phyloP scores from a whole-genome alignment of 2,113 vertebrate species.

The Mirounga angustirostris region DNA sequence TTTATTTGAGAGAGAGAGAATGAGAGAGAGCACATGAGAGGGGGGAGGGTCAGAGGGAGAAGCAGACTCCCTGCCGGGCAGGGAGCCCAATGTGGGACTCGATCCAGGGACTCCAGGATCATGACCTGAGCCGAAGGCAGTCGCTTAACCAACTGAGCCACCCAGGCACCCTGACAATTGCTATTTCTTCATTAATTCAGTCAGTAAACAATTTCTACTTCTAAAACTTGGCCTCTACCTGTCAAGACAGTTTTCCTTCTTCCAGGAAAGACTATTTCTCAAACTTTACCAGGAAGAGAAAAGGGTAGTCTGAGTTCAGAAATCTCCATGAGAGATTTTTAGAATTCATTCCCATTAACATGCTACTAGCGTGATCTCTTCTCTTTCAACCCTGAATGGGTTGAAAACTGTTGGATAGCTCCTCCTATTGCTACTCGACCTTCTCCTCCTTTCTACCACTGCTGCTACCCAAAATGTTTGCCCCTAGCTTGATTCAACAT shows the following conservation, averaged over 20 bases:
- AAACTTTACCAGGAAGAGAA: slow-evolving; percentile 5
- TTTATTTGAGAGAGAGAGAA: too few species aligned
- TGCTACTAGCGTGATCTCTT: background rate
- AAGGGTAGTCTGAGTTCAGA: background rate
- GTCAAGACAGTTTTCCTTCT: slow-evolving; percentile 16
- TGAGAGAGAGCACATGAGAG: too few species aligned
- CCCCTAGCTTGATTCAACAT: background rate
- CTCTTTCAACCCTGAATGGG: background rate
- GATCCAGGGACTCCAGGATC: too few species aligned
- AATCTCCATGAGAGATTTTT: slow-evolving; percentile 25
- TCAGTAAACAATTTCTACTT: slow-evolving; percentile 44
- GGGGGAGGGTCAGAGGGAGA: too few species aligned
- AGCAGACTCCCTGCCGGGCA: too few species aligned
- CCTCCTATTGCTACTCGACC: background rate
- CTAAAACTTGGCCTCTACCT: slow-evolving; percentile 16
- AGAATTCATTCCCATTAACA: background rate
- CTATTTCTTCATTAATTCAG: slow-evolving; percentile 41
- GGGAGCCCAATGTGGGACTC: too few species aligned
- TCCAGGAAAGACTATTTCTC: slow-evolving; percentile 23
- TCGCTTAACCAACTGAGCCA: too few species aligned
- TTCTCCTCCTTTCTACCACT: background rate
- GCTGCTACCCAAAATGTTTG: background rate
- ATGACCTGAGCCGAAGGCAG: too few species aligned
- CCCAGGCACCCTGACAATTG: background rate
- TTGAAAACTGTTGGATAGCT: background rate